Base-by-base conservation (phyloP, 1,140 invertebrate species). In the Drosophila ananassae region DNA sequence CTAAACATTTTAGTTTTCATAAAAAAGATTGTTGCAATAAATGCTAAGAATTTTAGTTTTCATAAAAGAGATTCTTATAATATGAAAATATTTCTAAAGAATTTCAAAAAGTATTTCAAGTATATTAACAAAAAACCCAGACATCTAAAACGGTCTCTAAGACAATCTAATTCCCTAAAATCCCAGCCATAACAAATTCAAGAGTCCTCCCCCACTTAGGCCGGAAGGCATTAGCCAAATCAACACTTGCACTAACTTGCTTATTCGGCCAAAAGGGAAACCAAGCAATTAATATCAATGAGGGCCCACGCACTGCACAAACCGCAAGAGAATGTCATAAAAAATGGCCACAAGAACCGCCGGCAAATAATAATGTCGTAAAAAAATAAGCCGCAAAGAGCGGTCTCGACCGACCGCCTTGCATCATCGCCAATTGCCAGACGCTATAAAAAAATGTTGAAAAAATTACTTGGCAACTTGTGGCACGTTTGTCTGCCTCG, bases 241-340 rank as follows among this genome's bases (percentile, higher is more conserved):
- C 68, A 69, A 69, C 66, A 69, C 66, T 69, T 69, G 63, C 63
- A 28, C 59, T 67, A 46, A 21, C 34, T 28, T 28, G 25, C 25
- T 28, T 6, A 5, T 28, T 28, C 25, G 37, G 59, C 66, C 63
- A 69, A 69, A 69, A 56, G 28, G 32, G 46, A 54, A 56, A 47
- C 63, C 51, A 44, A 69, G 52, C 64, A 69, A 71, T 71, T 71
- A 71, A 69, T 69, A 48, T 69, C 67, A 69, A 71, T 71, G 67
- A 48, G 64, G 39, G 41, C 67, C 67, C 67, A 71, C 67, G 67
- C 67, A 57, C 25, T 34, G 51, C 68, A 62, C 46, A 69, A 47
- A 1, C 44, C 44, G 1, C 44, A 21, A 47, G 7, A 10, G 9
- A 68, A 39, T 57, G 52, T 55, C 67, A 71, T 71, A 71, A 69